A percentile compares a stretch with the other conserved stretches of the same genome.
Evolutionary conservation across 2,797 vertebrate species (phyloP).

Genomic region (Philypnodon macrostomus): DNA sequence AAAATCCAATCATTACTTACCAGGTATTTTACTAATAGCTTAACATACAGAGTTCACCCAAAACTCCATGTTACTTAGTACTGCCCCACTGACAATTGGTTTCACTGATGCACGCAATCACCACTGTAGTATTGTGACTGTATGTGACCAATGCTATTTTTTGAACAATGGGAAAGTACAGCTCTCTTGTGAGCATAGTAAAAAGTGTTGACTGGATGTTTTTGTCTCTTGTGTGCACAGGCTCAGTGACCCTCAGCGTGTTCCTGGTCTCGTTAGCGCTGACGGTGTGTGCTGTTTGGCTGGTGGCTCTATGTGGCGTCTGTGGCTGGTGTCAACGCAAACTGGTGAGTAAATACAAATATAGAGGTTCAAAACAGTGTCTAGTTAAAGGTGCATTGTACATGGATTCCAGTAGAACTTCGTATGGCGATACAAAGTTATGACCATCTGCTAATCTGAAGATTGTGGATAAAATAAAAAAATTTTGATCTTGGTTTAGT

Average conservation of each 20-base stretch:
- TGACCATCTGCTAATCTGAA: background rate
- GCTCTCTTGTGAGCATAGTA: slow-evolving; percentile 9
- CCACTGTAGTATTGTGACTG: too few species aligned
- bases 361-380: too few species aligned
- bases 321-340: slow-evolving; percentile 99
- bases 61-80: too few species aligned
- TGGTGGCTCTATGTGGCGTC: slow-evolving; percentile 95
- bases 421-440: too few species aligned
- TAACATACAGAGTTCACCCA: too few species aligned
- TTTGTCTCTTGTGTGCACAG: slow-evolving; percentile 64
- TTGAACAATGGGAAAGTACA: slow-evolving; percentile 38
- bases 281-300: slow-evolving; percentile 95
- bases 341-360: slow-evolving; percentile 84
- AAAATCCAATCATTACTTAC: too few species aligned
- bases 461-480: too few species aligned
- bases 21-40: too few species aligned
- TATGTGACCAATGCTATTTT: slow-evolving; percentile 21
- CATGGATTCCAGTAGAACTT: slow-evolving; percentile 28
- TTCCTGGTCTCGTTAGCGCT: slow-evolving; percentile 96
- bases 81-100: too few species aligned
- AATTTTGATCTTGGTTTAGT: too few species aligned
- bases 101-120: slow-evolving; percentile 10
- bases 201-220: slow-evolving; percentile 18
- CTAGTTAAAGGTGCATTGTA: slow-evolving; percentile 31
- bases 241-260: slow-evolving; percentile 91